Base-by-base conservation (phyloP, 2,888 invertebrate genomes). In the Agrotis exclamationis region DNA sequence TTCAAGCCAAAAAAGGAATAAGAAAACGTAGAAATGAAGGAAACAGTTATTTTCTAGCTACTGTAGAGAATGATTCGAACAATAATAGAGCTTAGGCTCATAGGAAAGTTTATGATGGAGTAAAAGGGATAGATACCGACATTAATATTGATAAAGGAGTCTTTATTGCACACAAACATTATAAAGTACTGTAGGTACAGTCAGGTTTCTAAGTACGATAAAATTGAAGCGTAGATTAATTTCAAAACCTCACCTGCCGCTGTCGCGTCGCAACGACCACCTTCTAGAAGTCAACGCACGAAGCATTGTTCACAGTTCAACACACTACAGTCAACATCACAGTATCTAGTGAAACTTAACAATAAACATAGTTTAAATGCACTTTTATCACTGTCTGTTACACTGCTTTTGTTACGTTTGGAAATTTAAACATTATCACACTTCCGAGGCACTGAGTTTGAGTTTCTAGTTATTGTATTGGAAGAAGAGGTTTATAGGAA, bases 221-320 rank as follows among this genome's bases (percentile, higher is more conserved):
- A 39, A 39, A 39, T 39, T 39, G 9, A 75, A 76, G 50, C 45
- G 13, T 44, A n/a, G 7, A 54, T 54, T n/a, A 20, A n/a, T 44
- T 50, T 47, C 0, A 47, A 67, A 47, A 28, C 82, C 95, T 95
- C 90, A 96, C 96, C 96, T 96, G 78, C 88, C 94, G 82, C 95
- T 96, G 85, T 96, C 96, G 11, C 96, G 91, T 63, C 96, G 90
- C 83, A 96, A 86, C 68, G 96, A 96, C 96, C 96, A 96, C 78
- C 96, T 88, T 57, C 96, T 91, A 53, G 95, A 94, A 22, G 96
- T 95, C 64, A 96, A 86, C 28, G 96, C 95, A 28, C 96, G 93
- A 47, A 96, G 83, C 96, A 96, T 96, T 63, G 79, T 88, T 74
- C 83, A 86, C 79, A 70, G 71, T 86, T 85, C 79, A 88, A 86